Evolutionary conservation across 1,140 invertebrate species (phyloP).

Genomic region (Neodiprion lecontei): DNA sequence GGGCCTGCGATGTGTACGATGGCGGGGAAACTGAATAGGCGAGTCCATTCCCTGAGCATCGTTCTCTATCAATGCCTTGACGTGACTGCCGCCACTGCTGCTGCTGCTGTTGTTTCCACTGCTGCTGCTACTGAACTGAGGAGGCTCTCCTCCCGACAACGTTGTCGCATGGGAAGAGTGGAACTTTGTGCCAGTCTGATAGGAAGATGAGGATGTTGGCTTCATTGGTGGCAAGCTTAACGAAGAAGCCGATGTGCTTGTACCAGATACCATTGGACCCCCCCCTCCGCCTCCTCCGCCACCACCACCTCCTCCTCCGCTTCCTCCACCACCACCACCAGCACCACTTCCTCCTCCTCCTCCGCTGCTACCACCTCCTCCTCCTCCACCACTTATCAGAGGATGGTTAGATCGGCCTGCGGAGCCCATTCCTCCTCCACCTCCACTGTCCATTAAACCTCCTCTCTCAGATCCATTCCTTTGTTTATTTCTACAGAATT

Average conservation of each 20-base stretch:
- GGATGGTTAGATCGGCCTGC: constrained; percentile 51
- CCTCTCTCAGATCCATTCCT: constrained; percentile 52
- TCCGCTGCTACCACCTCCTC: neutral
- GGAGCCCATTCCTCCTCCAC: constrained; percentile 45
- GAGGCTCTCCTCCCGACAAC: constrained; percentile 29
- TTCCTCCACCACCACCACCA: constrained; percentile 6
- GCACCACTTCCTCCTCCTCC: neutral
- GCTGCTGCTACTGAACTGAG: constrained; percentile 31
- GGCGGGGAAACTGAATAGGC: constrained; percentile 51
- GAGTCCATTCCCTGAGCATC: constrained; percentile 49
- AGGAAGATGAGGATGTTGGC: constrained; percentile 50
- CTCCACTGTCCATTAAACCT: constrained; percentile 30
- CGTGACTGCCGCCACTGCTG: constrained; percentile 44
- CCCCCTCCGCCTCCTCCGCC: constrained; percentile 31
- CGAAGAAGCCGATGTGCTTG: constrained; percentile 42
- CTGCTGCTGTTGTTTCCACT: constrained; percentile 35
- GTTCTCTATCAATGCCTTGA: constrained; percentile 45
- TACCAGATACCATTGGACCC: constrained; percentile 36
- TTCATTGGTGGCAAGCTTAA: constrained; percentile 52
- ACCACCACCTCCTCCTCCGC: constrained; percentile 17
- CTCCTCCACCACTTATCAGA: constrained; percentile 24
- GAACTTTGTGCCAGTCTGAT: constrained; percentile 58
- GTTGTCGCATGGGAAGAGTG: constrained; percentile 50
- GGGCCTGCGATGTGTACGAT: constrained; percentile 59
- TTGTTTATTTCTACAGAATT: constrained; percentile 50